These are phyloP conservation scores for Cylas formicarius DNA, from an alignment of 1,140 invertebrate genomes.

Conservation along the genomic window DNA sequence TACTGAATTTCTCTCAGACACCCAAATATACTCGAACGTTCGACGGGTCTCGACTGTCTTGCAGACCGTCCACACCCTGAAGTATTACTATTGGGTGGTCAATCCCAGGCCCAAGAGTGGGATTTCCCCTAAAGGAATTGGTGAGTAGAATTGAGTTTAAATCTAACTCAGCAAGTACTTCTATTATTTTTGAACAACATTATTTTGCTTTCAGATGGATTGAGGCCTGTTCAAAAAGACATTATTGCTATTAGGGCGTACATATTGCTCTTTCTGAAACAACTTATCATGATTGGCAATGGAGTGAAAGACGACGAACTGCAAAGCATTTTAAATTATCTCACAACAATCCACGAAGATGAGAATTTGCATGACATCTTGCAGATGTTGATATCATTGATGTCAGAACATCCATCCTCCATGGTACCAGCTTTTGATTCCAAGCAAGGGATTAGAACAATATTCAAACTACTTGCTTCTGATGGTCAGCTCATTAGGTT, in stretches of 20 bases:
- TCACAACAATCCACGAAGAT: constrained; percentile 97
- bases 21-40: constrained; percentile 96
- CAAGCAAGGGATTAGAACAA: constrained; percentile 91
- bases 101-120: constrained; percentile 92
- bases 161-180: constrained; percentile 5
- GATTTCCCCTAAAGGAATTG: constrained; percentile 87
- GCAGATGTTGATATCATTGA: constrained; percentile 92
- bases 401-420: constrained; percentile 96
- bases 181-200: constrained; percentile 1
- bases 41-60: constrained; percentile 93
- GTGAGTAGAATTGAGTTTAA: no score
- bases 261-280: constrained; percentile 92
- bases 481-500: constrained; percentile 92
- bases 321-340: constrained; percentile 95
- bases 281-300: constrained; percentile 93
- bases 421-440: constrained; percentile 98
- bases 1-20: constrained; percentile 94
- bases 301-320: constrained; percentile 98
- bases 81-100: constrained; percentile 98
- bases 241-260: constrained; percentile 90
- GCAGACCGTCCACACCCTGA: constrained; percentile 96
- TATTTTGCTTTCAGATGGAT: constrained; percentile 67
- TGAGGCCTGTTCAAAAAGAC: constrained; percentile 86
- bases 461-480: constrained; percentile 93
- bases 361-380: constrained; percentile 98